Conservation (phyloP, 2,113 vertebrate genomes). For the Tachycineta bicolor region DNA sequence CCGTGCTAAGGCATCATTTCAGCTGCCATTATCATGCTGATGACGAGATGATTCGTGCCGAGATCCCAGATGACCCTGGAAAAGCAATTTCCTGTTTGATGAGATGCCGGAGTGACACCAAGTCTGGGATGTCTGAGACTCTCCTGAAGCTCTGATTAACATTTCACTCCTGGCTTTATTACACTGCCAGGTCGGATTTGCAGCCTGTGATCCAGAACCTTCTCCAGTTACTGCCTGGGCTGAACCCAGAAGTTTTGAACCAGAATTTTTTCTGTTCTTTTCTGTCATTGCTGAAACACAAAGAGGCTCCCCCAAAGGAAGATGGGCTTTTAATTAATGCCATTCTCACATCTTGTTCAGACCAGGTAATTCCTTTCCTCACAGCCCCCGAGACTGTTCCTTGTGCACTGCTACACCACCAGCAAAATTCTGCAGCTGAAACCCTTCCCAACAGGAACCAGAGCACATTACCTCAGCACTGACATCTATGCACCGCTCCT, state of each 20-base stretch:
- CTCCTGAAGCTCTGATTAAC: constrained; percentile 23
- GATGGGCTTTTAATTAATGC: not conserved
- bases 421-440: constrained; percentile 2
- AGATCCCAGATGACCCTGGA: constrained; percentile 34
- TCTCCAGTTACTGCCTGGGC: not conserved
- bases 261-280: not conserved
- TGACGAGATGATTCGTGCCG: not conserved
- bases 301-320: not conserved
- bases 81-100: constrained; percentile 70
- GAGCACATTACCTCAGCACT: constrained; percentile 48
- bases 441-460: not conserved
- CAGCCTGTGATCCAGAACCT: constrained; percentile 13
- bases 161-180: not conserved
- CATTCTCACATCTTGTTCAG: not conserved
- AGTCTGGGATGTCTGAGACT: constrained; percentile 7
- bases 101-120: constrained; percentile 44
- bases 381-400: not conserved
- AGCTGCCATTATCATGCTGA: constrained; percentile 17
- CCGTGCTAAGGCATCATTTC: not conserved
- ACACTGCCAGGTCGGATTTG: not conserved
- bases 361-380: not conserved
- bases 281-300: not conserved
- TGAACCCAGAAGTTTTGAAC: not conserved
- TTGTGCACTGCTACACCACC: not conserved
- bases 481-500: constrained; percentile 39